Conservation (phyloP, 2,888 invertebrate species). For the Calameuta pallipes region DNA sequence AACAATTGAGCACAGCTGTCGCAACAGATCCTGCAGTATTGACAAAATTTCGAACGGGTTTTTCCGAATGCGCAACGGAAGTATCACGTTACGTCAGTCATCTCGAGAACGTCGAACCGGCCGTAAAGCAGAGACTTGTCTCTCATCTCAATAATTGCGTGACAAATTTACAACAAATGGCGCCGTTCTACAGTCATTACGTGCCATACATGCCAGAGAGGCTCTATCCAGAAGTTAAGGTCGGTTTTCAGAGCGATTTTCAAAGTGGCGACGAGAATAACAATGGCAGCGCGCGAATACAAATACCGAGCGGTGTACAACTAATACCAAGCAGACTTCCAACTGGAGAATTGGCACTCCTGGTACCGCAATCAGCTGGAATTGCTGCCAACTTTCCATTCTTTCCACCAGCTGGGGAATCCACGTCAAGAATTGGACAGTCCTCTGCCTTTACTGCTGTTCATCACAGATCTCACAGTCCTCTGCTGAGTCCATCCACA, state of each 20-base stretch:
- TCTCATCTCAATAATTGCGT: slow-evolving; percentile 76
- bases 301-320: slow-evolving; percentile 73
- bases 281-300: slow-evolving; percentile 69
- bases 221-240: slow-evolving; percentile 63
- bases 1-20: slow-evolving; percentile 85
- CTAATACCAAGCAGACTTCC: slow-evolving; percentile 75
- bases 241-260: slow-evolving; percentile 60
- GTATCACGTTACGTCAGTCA: slow-evolving; percentile 78
- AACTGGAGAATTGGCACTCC: slow-evolving; percentile 75
- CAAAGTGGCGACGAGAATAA: slow-evolving; percentile 67
- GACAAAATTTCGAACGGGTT: slow-evolving; percentile 87
- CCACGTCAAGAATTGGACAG: slow-evolving; percentile 47
- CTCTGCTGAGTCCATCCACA: slow-evolving; percentile 78
- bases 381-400: slow-evolving; percentile 68
- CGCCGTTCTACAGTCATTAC: slow-evolving; percentile 65
- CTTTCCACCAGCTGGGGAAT: slow-evolving; percentile 60
- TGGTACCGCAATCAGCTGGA: slow-evolving; percentile 70
- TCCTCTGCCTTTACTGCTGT: slow-evolving; percentile 65
- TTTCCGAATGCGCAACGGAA: slow-evolving; percentile 89
- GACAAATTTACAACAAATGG: slow-evolving; percentile 70
- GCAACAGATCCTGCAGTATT: slow-evolving; percentile 86
- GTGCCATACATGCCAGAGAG: slow-evolving; percentile 64
- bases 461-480: slow-evolving; percentile 70
- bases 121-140: slow-evolving; percentile 74
- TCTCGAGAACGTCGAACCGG: slow-evolving; percentile 73